These are phyloP conservation scores for Pelobates fuscus DNA, from an alignment of 2,113 vertebrate species.

Conservation along the genomic window DNA sequence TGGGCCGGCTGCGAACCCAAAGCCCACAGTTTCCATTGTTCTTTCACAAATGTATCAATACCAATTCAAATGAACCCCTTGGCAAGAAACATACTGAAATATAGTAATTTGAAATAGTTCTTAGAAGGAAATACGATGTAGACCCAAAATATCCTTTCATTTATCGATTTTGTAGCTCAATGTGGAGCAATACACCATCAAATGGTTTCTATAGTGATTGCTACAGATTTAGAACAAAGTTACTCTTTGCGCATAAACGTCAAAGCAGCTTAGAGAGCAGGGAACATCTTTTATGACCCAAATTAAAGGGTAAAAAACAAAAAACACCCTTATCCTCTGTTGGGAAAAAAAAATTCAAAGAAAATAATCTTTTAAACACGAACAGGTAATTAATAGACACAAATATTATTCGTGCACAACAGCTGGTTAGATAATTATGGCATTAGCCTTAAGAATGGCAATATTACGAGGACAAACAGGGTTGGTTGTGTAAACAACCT, in stretches of 20 bases:
- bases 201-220: too few species aligned
- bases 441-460: neutral
- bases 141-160: too few species aligned
- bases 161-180: too few species aligned
- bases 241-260: too few species aligned
- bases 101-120: too few species aligned
- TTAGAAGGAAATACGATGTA: too few species aligned
- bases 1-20: neutral
- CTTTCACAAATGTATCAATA: neutral
- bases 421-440: neutral
- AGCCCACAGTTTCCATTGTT: neutral
- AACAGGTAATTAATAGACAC: too few species aligned
- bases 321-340: neutral
- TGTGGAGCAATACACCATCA: too few species aligned
- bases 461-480: constrained; percentile 1
- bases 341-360: too few species aligned
- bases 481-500: neutral
- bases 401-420: neutral
- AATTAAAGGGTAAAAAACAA: neutral
- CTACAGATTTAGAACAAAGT: too few species aligned
- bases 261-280: too few species aligned
- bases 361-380: too few species aligned
- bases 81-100: neutral
- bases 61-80: neutral
- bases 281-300: neutral